Percentiles rank a stretch among this genome's conserved stretches.
These are phyloP conservation scores for Nerophis lumbriciformis DNA, from an alignment of 2,113 vertebrate species.

Conservation along the genomic window DNA sequence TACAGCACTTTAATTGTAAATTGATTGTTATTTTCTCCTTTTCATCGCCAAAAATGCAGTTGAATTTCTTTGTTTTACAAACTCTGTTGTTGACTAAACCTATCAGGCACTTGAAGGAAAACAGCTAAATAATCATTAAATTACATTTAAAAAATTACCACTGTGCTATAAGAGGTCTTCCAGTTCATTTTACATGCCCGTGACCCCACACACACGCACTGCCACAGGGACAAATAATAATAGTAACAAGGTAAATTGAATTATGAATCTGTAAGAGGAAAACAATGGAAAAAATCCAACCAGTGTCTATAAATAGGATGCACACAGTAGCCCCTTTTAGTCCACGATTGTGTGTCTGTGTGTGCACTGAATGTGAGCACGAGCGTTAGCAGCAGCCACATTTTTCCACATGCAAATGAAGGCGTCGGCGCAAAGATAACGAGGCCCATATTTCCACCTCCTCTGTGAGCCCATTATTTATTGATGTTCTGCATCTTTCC, in stretches of 20 bases:
- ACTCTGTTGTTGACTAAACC: not conserved
- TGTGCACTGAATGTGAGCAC: conserved; percentile 8
- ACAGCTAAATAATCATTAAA: not conserved
- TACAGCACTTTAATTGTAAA: not conserved
- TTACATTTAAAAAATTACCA: conserved; percentile 9
- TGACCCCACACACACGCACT: conserved; percentile 10
- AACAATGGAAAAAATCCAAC: conserved; percentile 38
- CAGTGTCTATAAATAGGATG: conserved; percentile 59
- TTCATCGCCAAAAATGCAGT: not conserved
- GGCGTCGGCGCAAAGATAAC: conserved; percentile 72
- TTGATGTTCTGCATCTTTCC: conserved; percentile 76
- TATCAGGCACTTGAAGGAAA: not conserved
- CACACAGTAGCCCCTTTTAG: conserved; percentile 47
- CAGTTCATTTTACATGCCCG: conserved; percentile 3
- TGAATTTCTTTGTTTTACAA: not conserved
- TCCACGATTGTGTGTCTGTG: conserved; percentile 24
- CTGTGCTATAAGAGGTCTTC: conserved; percentile 15
- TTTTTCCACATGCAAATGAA: conserved; percentile 76
- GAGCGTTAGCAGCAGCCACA: conserved; percentile 54
- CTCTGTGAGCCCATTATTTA: conserved; percentile 78
- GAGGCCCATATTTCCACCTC: conserved; percentile 77
- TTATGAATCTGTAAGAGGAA: conserved; percentile 36
- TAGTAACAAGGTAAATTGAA: conserved; percentile 22
- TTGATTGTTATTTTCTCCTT: not conserved
- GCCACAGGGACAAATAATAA: conserved; percentile 24